phyloP scores from a whole-genome alignment of 1,140 invertebrate species.

The Notospermus geniculatus region DNA sequence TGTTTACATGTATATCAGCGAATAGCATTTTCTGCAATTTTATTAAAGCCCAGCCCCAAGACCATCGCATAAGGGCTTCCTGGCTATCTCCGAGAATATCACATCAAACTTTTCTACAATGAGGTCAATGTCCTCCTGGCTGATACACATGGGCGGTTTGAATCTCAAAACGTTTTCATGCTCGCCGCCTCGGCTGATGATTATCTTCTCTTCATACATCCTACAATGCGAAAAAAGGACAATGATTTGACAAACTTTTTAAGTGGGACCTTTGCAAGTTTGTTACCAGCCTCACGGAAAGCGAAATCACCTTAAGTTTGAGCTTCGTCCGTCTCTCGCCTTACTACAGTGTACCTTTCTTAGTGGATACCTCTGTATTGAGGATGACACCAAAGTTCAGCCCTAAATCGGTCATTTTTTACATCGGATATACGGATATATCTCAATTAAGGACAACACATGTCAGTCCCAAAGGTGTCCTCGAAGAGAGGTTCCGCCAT shows the following conservation, averaged over 20 bases:
- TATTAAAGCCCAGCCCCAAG: too few relatives aligned
- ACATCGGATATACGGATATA: not conserved
- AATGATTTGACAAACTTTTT: not conserved
- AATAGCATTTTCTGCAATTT: too few relatives aligned
- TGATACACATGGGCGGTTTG: constrained; percentile 96
- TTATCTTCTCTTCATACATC: constrained; percentile 82
- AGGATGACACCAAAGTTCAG: not conserved
- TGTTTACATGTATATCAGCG: too few relatives aligned
- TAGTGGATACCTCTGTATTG: not conserved
- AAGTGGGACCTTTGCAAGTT: not conserved
- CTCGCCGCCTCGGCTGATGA: constrained; percentile 91
- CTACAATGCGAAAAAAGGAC: constrained; percentile 54
- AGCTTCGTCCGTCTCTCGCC: not conserved
- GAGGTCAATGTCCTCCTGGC: constrained; percentile 74
- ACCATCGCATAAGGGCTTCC: too few relatives aligned
- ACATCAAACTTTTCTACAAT: too few relatives aligned
- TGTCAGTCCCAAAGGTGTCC: not conserved
- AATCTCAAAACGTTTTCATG: constrained; percentile 92
- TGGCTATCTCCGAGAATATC: too few relatives aligned
- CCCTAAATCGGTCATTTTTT: not conserved
- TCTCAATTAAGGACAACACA: not conserved
- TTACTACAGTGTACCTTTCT: not conserved
- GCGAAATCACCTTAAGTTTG: not conserved
- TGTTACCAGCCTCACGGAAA: not conserved
- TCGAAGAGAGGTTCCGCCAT: not conserved